Conservation (phyloP, 2,888 invertebrate species). For the Gandaritis pyraliata region DNA sequence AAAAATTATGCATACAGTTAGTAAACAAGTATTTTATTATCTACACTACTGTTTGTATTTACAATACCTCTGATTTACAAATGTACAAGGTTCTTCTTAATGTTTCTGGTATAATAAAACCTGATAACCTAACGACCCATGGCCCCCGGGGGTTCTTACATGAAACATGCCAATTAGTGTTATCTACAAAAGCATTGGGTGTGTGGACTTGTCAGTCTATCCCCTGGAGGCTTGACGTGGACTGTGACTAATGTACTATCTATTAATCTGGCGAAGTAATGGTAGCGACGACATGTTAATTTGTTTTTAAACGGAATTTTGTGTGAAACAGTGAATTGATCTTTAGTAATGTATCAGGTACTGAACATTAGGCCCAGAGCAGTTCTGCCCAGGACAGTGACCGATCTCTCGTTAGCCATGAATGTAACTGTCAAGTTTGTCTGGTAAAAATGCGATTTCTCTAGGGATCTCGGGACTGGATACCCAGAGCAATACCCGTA, state of each 20-base stretch:
- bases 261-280: neutral
- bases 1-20: slow-evolving; percentile 9
- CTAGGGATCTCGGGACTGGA: too few relatives aligned
- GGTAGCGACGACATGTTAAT: neutral
- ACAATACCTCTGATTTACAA: slow-evolving; percentile 21
- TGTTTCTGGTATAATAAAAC: slow-evolving; percentile 7
- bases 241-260: neutral
- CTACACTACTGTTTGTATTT: slow-evolving; percentile 19
- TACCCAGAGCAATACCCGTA: too few relatives aligned
- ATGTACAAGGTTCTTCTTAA: slow-evolving; percentile 19
- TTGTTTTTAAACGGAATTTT: too few relatives aligned
- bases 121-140: slow-evolving; percentile 1
- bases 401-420: too few relatives aligned
- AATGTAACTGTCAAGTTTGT: too few relatives aligned
- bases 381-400: too few relatives aligned
- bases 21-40: slow-evolving; percentile 10
- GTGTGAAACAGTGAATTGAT: too few relatives aligned
- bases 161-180: slow-evolving; percentile 20
- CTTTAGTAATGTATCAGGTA: too few relatives aligned
- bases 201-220: slow-evolving; percentile 14
- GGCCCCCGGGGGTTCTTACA: slow-evolving; percentile 12
- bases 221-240: slow-evolving; percentile 1
- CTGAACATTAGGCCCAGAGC: too few relatives aligned
- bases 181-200: slow-evolving; percentile 22
- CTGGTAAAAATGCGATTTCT: too few relatives aligned